A percentile compares a stretch with the other conserved stretches of the same genome.
Conservation (phyloP, 2,113 vertebrate genomes). For the Struthidea cinerea region DNA sequence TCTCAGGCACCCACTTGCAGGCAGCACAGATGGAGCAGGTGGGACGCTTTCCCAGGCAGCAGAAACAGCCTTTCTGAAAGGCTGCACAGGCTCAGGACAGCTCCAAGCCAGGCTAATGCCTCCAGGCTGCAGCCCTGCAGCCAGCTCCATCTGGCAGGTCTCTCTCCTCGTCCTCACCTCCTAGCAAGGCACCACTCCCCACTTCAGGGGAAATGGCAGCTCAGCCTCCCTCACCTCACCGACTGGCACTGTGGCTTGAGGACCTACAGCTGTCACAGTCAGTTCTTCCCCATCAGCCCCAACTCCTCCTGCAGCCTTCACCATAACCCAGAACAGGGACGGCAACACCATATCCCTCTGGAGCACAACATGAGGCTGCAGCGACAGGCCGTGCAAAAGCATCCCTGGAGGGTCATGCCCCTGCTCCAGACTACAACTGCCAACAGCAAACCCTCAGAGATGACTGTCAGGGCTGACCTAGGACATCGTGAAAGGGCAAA, state of each 20-base stretch:
- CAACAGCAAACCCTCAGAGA: background rate
- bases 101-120: background rate
- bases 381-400: background rate
- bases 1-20: background rate
- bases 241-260: background rate
- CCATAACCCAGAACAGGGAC: accelerated
- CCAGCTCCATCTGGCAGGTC: background rate
- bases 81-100: background rate
- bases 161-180: background rate
- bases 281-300: background rate
- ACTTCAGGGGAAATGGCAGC: background rate
- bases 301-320: background rate
- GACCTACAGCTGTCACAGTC: background rate
- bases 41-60: background rate
- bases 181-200: background rate
- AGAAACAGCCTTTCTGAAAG: background rate
- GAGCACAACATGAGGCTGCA: background rate
- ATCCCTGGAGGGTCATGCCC: background rate
- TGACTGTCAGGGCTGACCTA: background rate
- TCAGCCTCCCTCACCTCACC: background rate
- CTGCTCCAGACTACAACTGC: accelerated
- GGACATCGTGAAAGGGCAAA: background rate
- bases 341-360: background rate
- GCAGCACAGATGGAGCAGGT: background rate
- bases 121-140: background rate